Base-by-base conservation (phyloP, 2,888 invertebrate species). In the Andrena trimmerana region DNA sequence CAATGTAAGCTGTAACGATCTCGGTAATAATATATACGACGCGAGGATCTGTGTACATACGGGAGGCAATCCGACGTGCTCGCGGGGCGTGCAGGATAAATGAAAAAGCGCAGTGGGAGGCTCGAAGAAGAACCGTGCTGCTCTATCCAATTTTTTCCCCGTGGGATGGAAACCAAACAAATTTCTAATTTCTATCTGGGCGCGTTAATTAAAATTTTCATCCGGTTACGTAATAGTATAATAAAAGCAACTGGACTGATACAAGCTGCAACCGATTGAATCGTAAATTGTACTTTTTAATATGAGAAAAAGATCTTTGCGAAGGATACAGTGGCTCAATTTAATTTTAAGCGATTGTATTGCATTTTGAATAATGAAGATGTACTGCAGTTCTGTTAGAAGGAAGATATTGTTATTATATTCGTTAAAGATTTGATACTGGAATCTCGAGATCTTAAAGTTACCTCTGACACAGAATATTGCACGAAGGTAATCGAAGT, bases 191-290 rank as follows among this genome's bases (percentile, higher is more conserved):
- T 50, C 5, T 16, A 6, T 33, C n/a, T 7, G 13, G 42, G 0
- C n/a, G n/a, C 7, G 52, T 71, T 62, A 72, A 81, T 80, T 62
- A 70, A 65, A 81, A 36, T 27, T 31, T 66, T 79, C 42, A 20
- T 60, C 31, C 1, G 10, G 52, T 20, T 2, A 16, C 10, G 20
- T 42, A 54, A 68, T 42, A 29, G 48, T 48, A 48, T 8, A 33
- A 33, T 24, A 4, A 42, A 62, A 20, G 29, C 36, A 27, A 73
- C 59, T 10, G n/a, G 65, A 52, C 8, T 1, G 16, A 13, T 42
- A 42, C 42, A 42, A 42, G 4, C 16, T 42, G 42, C 42, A 42
- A 42, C 2, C 7, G 24, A 42, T 29, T 10, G 13, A 20, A 52
- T 10, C 20, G 54, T 20, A 10, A n/a, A 6, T 8, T n/a, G 16